These are phyloP conservation scores for Augochlorella aurata DNA, from an alignment of 2,888 invertebrate genomes.

Conservation along the genomic window DNA sequence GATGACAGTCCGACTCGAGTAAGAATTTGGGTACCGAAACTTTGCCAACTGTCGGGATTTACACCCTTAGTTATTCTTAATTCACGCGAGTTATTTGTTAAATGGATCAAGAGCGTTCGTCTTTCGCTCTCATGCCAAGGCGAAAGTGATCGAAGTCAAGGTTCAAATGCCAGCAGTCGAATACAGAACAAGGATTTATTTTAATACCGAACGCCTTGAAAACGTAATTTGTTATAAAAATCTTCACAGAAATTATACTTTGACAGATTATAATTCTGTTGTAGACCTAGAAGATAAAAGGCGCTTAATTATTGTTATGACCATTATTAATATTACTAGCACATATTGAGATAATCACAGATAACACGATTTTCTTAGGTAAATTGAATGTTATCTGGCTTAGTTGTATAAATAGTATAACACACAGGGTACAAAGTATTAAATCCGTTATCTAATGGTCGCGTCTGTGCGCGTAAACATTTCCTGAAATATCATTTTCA, in stretches of 20 bases:
- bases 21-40: no score
- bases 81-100: background rate
- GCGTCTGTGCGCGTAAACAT: background rate
- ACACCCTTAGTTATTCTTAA: background rate
- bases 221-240: background rate
- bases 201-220: background rate
- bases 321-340: background rate
- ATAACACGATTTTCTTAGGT: background rate
- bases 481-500: background rate
- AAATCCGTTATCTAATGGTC: background rate
- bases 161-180: constrained; percentile 1
- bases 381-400: background rate
- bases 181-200: constrained; percentile 6
- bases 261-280: background rate
- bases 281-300: background rate
- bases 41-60: no score
- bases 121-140: background rate
- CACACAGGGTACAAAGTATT: background rate
- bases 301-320: background rate
- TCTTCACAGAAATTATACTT: background rate
- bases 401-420: background rate
- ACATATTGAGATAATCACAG: background rate
- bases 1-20: no score
- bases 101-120: constrained; percentile 12
- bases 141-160: constrained; percentile 8